phyloP scores from a whole-genome alignment of 2,888 invertebrate species.

The Pardosa pseudoannulata region DNA sequence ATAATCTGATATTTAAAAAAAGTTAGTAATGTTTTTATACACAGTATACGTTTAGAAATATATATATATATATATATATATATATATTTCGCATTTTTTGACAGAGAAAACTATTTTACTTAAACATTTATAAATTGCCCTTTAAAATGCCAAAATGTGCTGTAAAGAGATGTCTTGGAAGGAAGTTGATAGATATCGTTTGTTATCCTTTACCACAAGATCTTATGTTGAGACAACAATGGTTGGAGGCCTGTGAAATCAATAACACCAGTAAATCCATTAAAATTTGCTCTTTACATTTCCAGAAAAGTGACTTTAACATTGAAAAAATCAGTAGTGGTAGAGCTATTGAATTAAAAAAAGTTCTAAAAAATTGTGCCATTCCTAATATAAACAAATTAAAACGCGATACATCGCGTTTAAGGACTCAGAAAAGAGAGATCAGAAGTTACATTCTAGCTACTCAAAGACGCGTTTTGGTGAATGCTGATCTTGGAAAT shows the following conservation, averaged over 20 bases:
- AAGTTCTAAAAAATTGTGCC: background rate
- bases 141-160: constrained; percentile 5
- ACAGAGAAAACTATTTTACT: too few species aligned
- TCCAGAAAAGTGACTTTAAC: background rate
- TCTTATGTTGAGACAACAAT: background rate
- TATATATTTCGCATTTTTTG: too few species aligned
- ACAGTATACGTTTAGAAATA: too few species aligned
- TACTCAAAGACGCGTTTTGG: constrained; percentile 1
- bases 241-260: background rate
- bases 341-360: background rate
- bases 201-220: background rate
- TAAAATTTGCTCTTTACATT: constrained; percentile 16
- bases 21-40: too few species aligned
- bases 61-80: too few species aligned
- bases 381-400: background rate
- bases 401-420: background rate
- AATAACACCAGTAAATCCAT: background rate
- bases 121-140: too few species aligned
- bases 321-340: background rate
- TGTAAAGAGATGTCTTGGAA: background rate
- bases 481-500: background rate
- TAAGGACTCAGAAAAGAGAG: constrained; percentile 4
- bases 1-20: too few species aligned
- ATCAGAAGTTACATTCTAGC: constrained; percentile 1
- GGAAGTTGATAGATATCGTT: background rate